Evolutionary conservation across 1,140 invertebrate species (phyloP), one percentile per base, ranked within the genome.

Genomic region (Mercenaria mercenaria): DNA sequence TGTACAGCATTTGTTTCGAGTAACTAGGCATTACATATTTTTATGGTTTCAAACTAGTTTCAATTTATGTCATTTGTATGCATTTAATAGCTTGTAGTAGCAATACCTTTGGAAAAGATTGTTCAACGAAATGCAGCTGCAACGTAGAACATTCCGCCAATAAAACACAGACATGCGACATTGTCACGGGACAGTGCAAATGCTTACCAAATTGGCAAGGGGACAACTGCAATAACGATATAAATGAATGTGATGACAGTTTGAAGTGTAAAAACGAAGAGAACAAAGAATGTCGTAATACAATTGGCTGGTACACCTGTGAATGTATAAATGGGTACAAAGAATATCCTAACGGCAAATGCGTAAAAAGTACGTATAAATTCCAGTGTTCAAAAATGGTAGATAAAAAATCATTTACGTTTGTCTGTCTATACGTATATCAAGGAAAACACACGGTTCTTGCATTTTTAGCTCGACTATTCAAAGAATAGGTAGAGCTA

Each of bases 181-280:
- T 10, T 47, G 39, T 43, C 1, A 76, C 34, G 1, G 72, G 72
- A 41, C 23, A 76, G 11, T 76, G 72, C 41, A 43, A n/a, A 15
- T 76, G 72, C 29, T 6, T 41, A 18, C 18, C 37, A n/a, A 23
- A 23, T 11, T 76, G 72, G 72, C 39, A 2, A 15, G 72, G 72
- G 3, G 37, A 76, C 3, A 76, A 10, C 10, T 76, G 72, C 41
- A 8, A 39, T n/a, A 23, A 18, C 3, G 39, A 76, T 32, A 26
- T 76, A 3, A 47, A 76, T 76, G 72, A 76, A 32, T 76, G 72
- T 76, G n/a, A n/a, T n/a, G n/a, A n/a, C n/a, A n/a, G n/a, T n/a
- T 10, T 3, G 23, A 41, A 18, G 8, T 37, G 18, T 29, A 34
- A 13, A 13, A 8, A 29, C 23, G 18, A 18, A 29, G 18, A 15